Base-by-base conservation (phyloP, 2,888 invertebrate species). In the Oscheius sp. region DNA sequence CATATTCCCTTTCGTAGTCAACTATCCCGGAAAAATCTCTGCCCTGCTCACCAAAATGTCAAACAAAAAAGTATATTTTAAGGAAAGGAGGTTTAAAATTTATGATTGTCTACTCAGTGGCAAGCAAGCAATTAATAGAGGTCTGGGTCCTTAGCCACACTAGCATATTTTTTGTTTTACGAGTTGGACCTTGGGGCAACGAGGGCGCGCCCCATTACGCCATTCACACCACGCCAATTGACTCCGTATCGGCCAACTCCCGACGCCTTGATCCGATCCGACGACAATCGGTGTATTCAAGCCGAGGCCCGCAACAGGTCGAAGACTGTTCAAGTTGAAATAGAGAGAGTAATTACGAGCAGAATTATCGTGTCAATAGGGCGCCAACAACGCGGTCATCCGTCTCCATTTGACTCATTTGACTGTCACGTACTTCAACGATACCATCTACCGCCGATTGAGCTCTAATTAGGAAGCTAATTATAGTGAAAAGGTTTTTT, bases 351-450 rank as follows among this genome's bases (percentile, higher is more conserved):
- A 68, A 68, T 68, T 68, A 55, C 53, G 68, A 68, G 55, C 68
- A 5, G 68, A 53, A 68, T 68, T 68, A 68, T 53, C 68, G 53
- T 55, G 68, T 68, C 68, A 68, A 68, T 53, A 53, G 68, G 55
- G 53, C 68, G 68, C 68, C 68, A 68, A 68, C 68, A 68, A 68
- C 68, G 68, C 55, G 68, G 68, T 68, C 68, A 68, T 68, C 68
- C 68, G 68, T 68, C 68, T 68, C 68, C 42, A 68, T 68, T 68
- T 68, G 51, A 35, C 65, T 65, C 65, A 48, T 65, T 65, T 65
- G 47, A 53, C 53, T 68, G 68, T 68, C 68, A 68, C 33, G 21
- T 55, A 68, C 68, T 55, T 68, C 68, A 55, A 11, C 10, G 68
- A 68, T 68, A 68, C 68, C 68, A 68, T 68, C 68, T 68, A 68